Conservation (phyloP, 1,140 invertebrate species). For the Antheraea mylitta region DNA sequence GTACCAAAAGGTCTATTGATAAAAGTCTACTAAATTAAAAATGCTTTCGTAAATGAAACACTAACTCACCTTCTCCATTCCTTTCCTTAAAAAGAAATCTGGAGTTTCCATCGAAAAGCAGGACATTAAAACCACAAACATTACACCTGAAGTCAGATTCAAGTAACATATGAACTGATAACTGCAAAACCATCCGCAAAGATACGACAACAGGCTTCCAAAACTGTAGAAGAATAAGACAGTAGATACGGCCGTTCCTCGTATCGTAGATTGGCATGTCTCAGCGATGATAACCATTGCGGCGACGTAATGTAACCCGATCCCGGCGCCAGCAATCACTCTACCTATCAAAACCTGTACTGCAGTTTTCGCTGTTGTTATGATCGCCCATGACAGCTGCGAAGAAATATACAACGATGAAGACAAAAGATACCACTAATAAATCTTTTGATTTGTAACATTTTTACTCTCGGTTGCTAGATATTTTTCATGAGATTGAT, state of each 20-base stretch:
- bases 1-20: too few species aligned
- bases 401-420: constrained; percentile 12
- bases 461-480: too few species aligned
- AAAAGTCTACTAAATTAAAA: too few species aligned
- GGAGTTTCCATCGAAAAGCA: constrained; percentile 25
- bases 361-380: constrained; percentile 17
- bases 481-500: too few species aligned
- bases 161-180: constrained; percentile 26
- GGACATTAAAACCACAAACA: constrained; percentile 10
- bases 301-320: constrained; percentile 16
- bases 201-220: constrained; percentile 21
- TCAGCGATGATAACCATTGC: constrained; percentile 16
- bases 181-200: constrained; percentile 25
- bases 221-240: constrained; percentile 17
- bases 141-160: constrained; percentile 16
- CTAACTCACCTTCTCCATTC: constrained; percentile 25
- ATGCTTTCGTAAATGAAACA: neutral
- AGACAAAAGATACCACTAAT: neutral
- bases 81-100: constrained; percentile 17
- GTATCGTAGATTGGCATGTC: constrained; percentile 14
- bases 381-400: constrained; percentile 28
- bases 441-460: too few species aligned
- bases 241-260: constrained; percentile 12
- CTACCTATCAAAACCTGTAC: constrained; percentile 19
- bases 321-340: constrained; percentile 19